Evolutionary conservation across 2,888 invertebrate species (phyloP).

Genomic region (Cantharis lateralis): DNA sequence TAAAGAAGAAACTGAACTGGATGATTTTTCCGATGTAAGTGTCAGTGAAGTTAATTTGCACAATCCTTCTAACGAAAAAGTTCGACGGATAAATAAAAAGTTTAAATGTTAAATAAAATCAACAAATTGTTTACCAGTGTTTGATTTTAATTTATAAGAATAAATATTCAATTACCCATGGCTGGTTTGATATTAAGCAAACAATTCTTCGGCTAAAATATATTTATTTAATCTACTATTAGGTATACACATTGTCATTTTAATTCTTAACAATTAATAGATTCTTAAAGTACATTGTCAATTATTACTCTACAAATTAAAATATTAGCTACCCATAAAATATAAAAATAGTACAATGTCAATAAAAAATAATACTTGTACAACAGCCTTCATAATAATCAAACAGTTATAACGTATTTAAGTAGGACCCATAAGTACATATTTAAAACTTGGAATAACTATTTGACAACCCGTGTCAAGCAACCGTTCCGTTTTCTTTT

Average conservation of each 20-base stretch:
- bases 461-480: neutral
- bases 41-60: neutral
- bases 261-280: neutral
- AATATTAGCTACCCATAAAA: neutral
- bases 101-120: neutral
- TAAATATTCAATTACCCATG: no score
- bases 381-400: neutral
- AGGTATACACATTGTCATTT: neutral
- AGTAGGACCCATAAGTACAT: neutral
- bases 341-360: neutral
- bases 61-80: neutral
- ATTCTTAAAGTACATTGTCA: neutral
- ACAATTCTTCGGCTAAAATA: neutral
- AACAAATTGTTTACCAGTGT: no score
- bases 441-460: slow-evolving; percentile 1
- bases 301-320: neutral
- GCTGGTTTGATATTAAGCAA: no score
- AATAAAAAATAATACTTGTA: neutral
- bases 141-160: no score
- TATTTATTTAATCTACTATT: neutral
- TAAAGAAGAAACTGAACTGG: neutral
- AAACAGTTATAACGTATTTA: neutral
- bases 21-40: neutral
- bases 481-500: neutral
- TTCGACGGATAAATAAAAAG: neutral